Evolutionary conservation across 2,888 invertebrate species (phyloP), one percentile per base, ranked within the genome.

Genomic region (Euproctis similis): DNA sequence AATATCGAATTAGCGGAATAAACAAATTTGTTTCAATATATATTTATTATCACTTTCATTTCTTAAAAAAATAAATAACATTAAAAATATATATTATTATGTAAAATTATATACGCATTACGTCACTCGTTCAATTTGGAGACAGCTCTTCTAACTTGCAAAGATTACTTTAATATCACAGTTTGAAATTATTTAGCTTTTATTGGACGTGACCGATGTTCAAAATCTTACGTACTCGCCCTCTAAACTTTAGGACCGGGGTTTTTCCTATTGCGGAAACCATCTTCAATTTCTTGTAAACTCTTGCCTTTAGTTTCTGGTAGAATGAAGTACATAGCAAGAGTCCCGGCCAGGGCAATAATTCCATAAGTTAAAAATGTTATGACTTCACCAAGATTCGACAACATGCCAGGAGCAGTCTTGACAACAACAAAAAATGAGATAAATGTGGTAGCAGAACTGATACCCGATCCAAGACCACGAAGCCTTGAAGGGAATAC

Each of bases 221-320:
- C 43, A 38, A 32, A 39, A 30, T 36, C 46, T 20, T 34, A 43
- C 45, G 24, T 43, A 40, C 47, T 44, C 8, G n/a, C n/a, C 43
- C 36, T 43, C 28, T 48, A 55, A 7, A 65, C 68, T 52, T 64
- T 64, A 34, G 62, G 48, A 8, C 38, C 51, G 30, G 36, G 45
- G 19, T 50, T 63, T 35, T 70, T 69, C 10, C 60, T 64, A 37
- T 54, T 61, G 42, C 55, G 77, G 45, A 88, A 88, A 21, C 71
- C 71, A 23, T 88, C 88, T 53, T 91, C 90, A 36, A 92, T 92
- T 58, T 91, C 89, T 38, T 88, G 82, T 25, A 91, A 67, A 12
- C 89, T 88, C 42, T 88, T 89, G 2, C 90, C 88, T 50, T 88
- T 89, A 0, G 92, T 92, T 68, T 92, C 91, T 1, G 92, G 92